phyloP scores from a whole-genome alignment of 2,888 invertebrate genomes.

The Cheilosia grossa region DNA sequence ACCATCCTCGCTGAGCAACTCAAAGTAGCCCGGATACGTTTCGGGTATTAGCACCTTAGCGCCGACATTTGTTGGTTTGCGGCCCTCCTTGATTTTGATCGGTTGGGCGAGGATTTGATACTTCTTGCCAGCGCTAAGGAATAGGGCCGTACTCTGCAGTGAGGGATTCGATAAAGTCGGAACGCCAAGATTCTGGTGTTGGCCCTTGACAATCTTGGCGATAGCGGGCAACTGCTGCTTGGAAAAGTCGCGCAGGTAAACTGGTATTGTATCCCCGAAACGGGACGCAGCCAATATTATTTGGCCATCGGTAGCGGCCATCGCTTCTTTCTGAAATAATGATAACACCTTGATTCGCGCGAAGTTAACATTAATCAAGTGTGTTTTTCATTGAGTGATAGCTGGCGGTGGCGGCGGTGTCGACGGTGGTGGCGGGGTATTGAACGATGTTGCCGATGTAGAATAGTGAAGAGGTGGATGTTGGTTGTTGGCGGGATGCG shows the following conservation, averaged over 20 bases:
- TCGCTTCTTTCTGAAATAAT: constrained; percentile 84
- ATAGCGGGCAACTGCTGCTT: constrained; percentile 92
- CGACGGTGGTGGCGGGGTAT: constrained; percentile 50
- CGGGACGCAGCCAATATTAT: constrained; percentile 92
- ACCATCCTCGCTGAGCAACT: constrained; percentile 96
- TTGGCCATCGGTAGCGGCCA: constrained; percentile 96
- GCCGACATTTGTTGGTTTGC: constrained; percentile 89
- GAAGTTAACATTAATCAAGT: constrained; percentile 83
- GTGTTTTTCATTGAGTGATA: constrained; percentile 82
- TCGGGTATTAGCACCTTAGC: constrained; percentile 95
- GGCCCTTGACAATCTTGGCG: constrained; percentile 96
- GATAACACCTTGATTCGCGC: constrained; percentile 83
- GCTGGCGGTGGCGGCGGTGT: constrained; percentile 58
- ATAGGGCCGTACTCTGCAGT: constrained; percentile 92
- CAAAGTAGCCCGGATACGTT: constrained; percentile 95
- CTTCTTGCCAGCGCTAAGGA: constrained; percentile 92
- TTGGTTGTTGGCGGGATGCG: constrained; percentile 57
- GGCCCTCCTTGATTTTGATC: constrained; percentile 94
- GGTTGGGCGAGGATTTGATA: constrained; percentile 94
- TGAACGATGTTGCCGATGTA: constrained; percentile 50
- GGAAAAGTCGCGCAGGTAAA: constrained; percentile 85
- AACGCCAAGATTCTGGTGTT: constrained; percentile 95
- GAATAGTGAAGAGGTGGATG: constrained; percentile 21
- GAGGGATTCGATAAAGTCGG: constrained; percentile 94
- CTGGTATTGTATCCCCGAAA: constrained; percentile 83